Base-by-base conservation (phyloP, 2,888 invertebrate species). In the Caenorhabditis auriculariae region DNA sequence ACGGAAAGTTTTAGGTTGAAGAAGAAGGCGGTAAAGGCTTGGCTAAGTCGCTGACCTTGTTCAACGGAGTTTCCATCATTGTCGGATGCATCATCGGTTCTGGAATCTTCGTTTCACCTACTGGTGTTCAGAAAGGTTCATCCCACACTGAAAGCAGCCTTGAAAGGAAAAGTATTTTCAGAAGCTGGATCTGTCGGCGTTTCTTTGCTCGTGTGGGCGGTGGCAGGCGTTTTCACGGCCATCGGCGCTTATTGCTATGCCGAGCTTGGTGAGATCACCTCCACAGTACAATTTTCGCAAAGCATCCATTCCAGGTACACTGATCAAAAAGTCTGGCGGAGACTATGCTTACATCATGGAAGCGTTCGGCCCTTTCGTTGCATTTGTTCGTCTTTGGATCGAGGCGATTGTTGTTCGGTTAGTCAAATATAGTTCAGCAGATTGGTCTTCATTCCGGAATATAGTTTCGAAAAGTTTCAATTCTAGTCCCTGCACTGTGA, bases 281-380 rank as follows among this genome's bases (percentile, higher is more conserved):
- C 27, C 2, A n/a, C 44, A 53, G 69, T 42, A 69, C 69, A 17
- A 53, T 69, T 17, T 66, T 69, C 58, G 62, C 78, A 45, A 77
- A 66, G 49, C n/a, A n/a, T n/a, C n/a, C 9, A n/a, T 48, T 42
- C 2, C 27, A 51, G 58, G 69, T 42, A 69, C 69, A 17, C 54
- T 69, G 19, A 69, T 69, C 58, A 65, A 78, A 45, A 77, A 66
- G 49, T 66, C 66, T 17, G 73, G 96, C 0, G 96, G 94, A 0
- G 95, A 96, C 85, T 96, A 96, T 84, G 95, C 96, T 0, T 72
- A 98, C 85, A 95, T 98, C 77, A 93, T 93, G 91, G 91, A 93
- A 84, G 94, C 95, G 0, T 98, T 96, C 82, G 98, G 98, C 0
- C 93, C 94, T 1, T 93, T 96, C 82, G 85, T 92, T 70, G 96